phyloP scores from a whole-genome alignment of 1,140 invertebrate genomes.

The Drosophila leontia region DNA sequence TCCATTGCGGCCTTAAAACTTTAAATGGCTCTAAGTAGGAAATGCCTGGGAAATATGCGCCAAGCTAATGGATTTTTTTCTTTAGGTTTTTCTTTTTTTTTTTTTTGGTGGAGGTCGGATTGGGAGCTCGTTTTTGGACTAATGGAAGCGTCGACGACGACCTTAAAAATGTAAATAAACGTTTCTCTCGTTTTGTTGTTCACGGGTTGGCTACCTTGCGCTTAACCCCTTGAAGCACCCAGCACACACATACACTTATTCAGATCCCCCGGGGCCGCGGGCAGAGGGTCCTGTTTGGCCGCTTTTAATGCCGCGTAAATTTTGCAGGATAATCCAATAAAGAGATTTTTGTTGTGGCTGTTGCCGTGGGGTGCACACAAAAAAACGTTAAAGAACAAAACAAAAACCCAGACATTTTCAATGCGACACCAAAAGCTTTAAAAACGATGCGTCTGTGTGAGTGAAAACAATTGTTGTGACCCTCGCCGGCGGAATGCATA shows the following conservation, averaged over 20 bases:
- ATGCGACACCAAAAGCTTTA: conserved; percentile 33
- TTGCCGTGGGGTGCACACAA: conserved; percentile 37
- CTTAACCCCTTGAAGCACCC: conserved; percentile 65
- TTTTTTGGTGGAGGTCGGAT: conserved; percentile 40
- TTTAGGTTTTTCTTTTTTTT: conserved; percentile 32
- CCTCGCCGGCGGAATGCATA: conserved; percentile 13
- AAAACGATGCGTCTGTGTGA: conserved; percentile 34
- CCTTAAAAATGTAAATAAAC: conserved; percentile 82
- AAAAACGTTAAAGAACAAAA: conserved; percentile 22
- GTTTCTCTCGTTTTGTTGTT: conserved; percentile 42
- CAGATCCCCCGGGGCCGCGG: conserved; percentile 13
- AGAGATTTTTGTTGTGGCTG: conserved; percentile 78
- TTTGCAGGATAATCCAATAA: conserved; percentile 83
- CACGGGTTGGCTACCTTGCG: conserved; percentile 53
- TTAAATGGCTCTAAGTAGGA: conserved; percentile 70
- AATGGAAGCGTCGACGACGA: conserved; percentile 71
- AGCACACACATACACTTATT: conserved; percentile 17
- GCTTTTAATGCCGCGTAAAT: conserved; percentile 82
- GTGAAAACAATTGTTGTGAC: conserved; percentile 64
- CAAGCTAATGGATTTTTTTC: conserved; percentile 72
- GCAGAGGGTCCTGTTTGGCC: conserved; percentile 46
- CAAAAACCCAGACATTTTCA: conserved; percentile 37
- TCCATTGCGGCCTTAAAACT: conserved; percentile 38
- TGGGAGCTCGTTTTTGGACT: conserved; percentile 45
- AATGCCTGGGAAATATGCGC: conserved; percentile 66